Evolutionary conservation across 2,888 invertebrate genomes (phyloP).

Genomic region (Ochropacha duplaris): DNA sequence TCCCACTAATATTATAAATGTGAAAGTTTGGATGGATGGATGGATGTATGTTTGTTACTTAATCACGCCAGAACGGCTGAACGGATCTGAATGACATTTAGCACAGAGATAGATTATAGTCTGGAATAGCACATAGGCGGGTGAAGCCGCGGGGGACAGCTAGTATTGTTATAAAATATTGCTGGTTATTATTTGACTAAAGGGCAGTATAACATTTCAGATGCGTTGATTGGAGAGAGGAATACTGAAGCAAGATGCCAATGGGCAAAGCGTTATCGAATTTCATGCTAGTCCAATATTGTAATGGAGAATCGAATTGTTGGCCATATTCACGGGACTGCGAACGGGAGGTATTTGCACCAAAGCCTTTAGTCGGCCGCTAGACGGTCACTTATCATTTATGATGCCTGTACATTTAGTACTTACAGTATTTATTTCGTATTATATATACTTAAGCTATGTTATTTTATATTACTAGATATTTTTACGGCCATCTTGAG

Average conservation of each 20-base stretch:
- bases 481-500: slow-evolving; percentile 8
- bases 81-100: too few relatives aligned
- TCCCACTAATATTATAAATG: too few relatives aligned
- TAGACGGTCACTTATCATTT: slow-evolving; percentile 38
- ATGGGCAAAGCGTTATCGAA: slow-evolving; percentile 61
- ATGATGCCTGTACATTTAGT: slow-evolving; percentile 62
- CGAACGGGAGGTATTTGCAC: slow-evolving; percentile 60
- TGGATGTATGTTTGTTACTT: too few relatives aligned
- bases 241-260: slow-evolving; percentile 31
- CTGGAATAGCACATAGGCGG: too few relatives aligned
- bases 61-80: too few relatives aligned
- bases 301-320: slow-evolving; percentile 74
- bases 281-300: slow-evolving; percentile 80
- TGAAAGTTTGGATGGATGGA: too few relatives aligned
- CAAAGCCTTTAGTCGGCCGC: slow-evolving; percentile 67
- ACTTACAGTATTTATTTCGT: slow-evolving; percentile 82
- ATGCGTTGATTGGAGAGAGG: slow-evolving; percentile 21
- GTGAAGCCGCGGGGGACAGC: too few relatives aligned
- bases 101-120: too few relatives aligned
- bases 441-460: slow-evolving; percentile 61
- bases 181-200: neutral
- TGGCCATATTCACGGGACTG: slow-evolving; percentile 69
- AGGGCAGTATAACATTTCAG: slow-evolving; percentile 29
- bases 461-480: slow-evolving; percentile 42
- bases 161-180: too few relatives aligned